phyloP scores from a whole-genome alignment of 1,140 invertebrate species.

The Trypoxylus dichotomus region DNA sequence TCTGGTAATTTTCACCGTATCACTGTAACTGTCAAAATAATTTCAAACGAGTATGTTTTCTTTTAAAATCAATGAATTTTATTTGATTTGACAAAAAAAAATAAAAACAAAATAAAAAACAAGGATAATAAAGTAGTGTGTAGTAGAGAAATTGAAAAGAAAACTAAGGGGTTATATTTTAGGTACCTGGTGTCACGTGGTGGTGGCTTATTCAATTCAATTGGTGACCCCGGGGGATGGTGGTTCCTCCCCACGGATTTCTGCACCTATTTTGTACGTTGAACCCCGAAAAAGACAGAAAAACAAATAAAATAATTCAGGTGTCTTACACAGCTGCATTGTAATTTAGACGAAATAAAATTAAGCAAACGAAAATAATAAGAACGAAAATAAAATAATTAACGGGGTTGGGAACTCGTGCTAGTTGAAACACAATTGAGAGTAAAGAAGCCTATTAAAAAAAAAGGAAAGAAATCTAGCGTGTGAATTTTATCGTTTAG shows the following conservation, averaged over 20 bases:
- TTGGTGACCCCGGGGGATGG: slow-evolving; percentile 40
- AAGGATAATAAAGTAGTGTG: neutral
- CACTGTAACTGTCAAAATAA: neutral
- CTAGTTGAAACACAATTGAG: neutral
- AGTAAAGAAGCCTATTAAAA: neutral
- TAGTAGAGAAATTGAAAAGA: slow-evolving; percentile 19
- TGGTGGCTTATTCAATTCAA: slow-evolving; percentile 47
- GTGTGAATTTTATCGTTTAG: neutral
- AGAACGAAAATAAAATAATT: neutral
- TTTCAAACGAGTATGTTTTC: neutral
- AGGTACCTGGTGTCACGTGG: slow-evolving; percentile 51
- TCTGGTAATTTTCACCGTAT: neutral
- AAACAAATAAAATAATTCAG: neutral
- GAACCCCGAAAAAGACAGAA: slow-evolving; percentile 15
- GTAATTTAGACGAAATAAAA: neutral
- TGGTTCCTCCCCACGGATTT: slow-evolving; percentile 36
- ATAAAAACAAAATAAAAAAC: neutral
- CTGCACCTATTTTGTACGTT: slow-evolving; percentile 37
- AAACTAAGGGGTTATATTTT: neutral
- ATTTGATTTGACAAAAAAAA: slow-evolving; percentile 9
- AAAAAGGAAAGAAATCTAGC: neutral
- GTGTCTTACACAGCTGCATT: neutral
- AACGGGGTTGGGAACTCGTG: neutral
- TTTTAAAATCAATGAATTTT: neutral
- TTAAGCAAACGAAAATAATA: neutral